These are phyloP conservation scores for Cyrtodaria siliqua DNA, from an alignment of 2,888 invertebrate species.

Conservation along the genomic window DNA sequence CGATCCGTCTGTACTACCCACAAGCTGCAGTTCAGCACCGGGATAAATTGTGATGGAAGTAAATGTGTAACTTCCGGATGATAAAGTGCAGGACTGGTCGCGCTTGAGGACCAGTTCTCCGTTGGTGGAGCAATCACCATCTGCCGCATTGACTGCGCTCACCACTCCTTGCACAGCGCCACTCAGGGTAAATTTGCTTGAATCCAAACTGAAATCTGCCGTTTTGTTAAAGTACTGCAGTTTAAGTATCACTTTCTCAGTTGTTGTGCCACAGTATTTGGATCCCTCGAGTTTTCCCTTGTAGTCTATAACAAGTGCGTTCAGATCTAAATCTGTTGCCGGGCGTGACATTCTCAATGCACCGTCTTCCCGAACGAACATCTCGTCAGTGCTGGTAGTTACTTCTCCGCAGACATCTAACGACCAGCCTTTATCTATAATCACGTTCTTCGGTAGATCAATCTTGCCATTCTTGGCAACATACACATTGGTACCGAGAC, in stretches of 20 bases:
- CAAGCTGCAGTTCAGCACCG: slow-evolving; percentile 64
- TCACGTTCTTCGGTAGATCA: slow-evolving; percentile 64
- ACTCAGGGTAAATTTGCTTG: slow-evolving; percentile 28
- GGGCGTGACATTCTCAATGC: slow-evolving; percentile 57
- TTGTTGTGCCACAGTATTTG: slow-evolving; percentile 49
- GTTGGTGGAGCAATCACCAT: slow-evolving; percentile 32
- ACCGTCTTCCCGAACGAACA: slow-evolving; percentile 62
- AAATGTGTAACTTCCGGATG: slow-evolving; percentile 56
- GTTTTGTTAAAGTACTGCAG: slow-evolving; percentile 52
- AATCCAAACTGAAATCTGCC: slow-evolving; percentile 48
- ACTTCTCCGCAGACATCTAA: slow-evolving; percentile 71
- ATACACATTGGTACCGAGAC: slow-evolving; percentile 52
- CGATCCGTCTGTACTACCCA: slow-evolving; percentile 63
- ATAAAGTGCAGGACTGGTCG: slow-evolving; percentile 64
- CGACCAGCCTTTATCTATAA: slow-evolving; percentile 53
- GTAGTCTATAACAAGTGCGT: slow-evolving; percentile 59
- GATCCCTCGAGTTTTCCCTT: slow-evolving; percentile 58
- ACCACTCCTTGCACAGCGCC: slow-evolving; percentile 18
- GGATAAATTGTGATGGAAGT: slow-evolving; percentile 62
- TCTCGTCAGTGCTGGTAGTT: slow-evolving; percentile 46
- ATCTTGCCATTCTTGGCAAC: slow-evolving; percentile 60
- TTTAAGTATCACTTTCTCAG: slow-evolving; percentile 26
- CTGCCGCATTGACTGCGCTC: slow-evolving; percentile 19
- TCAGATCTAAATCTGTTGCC: slow-evolving; percentile 47
- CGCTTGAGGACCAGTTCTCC: slow-evolving; percentile 56